A percentile compares a stretch with the other conserved stretches of the same genome.
Conservation (phyloP, 2,113 vertebrate genomes). For the Laterallus jamaicensis region DNA sequence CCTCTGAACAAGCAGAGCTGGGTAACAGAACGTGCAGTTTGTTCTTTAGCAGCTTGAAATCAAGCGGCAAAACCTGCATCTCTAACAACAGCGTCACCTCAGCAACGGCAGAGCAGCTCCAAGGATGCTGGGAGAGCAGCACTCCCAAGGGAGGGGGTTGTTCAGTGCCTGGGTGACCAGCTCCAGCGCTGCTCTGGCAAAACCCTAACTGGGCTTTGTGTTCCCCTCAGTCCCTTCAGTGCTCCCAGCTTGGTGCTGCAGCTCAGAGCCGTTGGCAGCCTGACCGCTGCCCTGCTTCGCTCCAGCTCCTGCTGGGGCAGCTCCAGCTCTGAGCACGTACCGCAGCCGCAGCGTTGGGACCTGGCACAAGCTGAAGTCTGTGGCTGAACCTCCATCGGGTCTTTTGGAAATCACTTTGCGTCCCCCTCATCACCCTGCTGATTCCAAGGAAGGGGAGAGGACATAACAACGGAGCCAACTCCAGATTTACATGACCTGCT, state of each 20-base stretch:
- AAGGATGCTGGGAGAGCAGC: neutral
- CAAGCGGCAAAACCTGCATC: neutral
- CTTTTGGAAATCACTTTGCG: neutral
- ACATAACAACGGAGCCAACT: too few species aligned
- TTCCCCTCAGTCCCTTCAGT: neutral
- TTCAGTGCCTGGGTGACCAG: neutral
- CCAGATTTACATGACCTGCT: neutral
- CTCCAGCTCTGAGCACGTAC: neutral
- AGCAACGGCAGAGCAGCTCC: neutral
- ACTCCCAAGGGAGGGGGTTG: neutral
- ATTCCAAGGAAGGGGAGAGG: neutral
- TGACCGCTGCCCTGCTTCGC: neutral
- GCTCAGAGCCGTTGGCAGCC: neutral
- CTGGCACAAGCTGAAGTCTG: fast-evolving
- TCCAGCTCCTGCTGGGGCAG: neutral
- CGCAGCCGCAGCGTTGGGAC: neutral
- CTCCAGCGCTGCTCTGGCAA: neutral
- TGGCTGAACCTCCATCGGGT: fast-evolving
- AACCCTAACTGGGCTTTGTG: neutral
- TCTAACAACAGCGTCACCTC: neutral
- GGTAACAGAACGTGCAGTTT: neutral
- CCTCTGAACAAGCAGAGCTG: neutral
- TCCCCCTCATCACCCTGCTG: neutral
- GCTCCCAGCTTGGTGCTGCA: neutral
- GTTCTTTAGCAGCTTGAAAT: neutral